A percentile compares a stretch with the other conserved stretches of the same genome.
Evolutionary conservation across 2,797 vertebrate species (phyloP).

Genomic region (Gallinago stenura): DNA sequence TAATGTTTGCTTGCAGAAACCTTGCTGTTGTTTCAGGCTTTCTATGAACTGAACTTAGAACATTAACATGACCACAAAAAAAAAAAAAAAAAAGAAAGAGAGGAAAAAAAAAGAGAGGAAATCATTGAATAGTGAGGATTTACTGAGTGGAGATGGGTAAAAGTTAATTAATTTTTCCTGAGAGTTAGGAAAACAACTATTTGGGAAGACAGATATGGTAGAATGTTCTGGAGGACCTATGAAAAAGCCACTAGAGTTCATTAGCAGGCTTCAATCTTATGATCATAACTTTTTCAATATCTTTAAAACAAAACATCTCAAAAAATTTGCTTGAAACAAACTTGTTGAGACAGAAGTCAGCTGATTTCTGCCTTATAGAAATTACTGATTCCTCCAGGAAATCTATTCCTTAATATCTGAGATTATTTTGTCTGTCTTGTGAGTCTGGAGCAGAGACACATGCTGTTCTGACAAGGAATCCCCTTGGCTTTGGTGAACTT

Average conservation of each 20-base stretch:
- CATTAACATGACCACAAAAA: not conserved
- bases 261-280: not conserved
- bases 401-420: not conserved
- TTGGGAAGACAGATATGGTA: not conserved
- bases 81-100: not conserved
- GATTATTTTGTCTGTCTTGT: not conserved
- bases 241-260: not conserved
- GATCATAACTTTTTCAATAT: not conserved
- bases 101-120: not conserved
- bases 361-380: not conserved
- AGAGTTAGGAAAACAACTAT: not conserved
- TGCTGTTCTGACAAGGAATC: not conserved
- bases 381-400: not conserved
- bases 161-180: not conserved
- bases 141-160: not conserved
- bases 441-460: not conserved
- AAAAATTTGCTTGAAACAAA: not conserved
- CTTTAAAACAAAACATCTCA: not conserved
- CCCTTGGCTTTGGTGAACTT: not conserved
- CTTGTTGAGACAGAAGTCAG: not conserved
- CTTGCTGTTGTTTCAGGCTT: not conserved
- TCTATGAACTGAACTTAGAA: not conserved
- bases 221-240: not conserved
- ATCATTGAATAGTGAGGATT: not conserved
- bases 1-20: not conserved